These are phyloP conservation scores for Clistopyga incitator DNA, from an alignment of 2,888 invertebrate genomes.

Conservation along the genomic window DNA sequence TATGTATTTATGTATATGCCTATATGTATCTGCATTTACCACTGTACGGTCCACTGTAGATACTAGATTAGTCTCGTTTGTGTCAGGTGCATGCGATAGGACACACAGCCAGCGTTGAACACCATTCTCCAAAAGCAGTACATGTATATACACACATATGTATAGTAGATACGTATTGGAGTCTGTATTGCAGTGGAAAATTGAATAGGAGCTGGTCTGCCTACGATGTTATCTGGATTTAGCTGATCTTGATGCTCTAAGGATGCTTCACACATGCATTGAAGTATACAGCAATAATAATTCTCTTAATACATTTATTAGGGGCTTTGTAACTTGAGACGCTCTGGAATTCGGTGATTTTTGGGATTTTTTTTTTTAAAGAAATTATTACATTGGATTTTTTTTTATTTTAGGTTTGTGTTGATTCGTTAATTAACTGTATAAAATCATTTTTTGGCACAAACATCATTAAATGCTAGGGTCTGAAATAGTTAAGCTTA, in stretches of 20 bases:
- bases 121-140: not conserved
- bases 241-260: not conserved
- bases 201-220: not conserved
- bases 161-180: not conserved
- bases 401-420: too few relatives aligned
- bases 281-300: too few relatives aligned
- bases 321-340: too few relatives aligned
- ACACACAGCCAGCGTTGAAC: not conserved
- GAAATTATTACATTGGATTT: too few relatives aligned
- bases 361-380: too few relatives aligned
- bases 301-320: too few relatives aligned
- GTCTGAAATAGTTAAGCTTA: too few relatives aligned
- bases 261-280: not conserved
- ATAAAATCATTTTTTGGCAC: too few relatives aligned
- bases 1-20: not conserved
- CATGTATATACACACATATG: not conserved
- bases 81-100: constrained; percentile 7
- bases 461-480: too few relatives aligned
- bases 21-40: not conserved
- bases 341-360: too few relatives aligned
- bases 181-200: not conserved
- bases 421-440: too few relatives aligned
- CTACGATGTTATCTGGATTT: not conserved
- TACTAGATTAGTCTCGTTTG: constrained; percentile 6
- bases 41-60: not conserved